Base-by-base conservation (phyloP, 2,888 invertebrate species). In the Hemithea aestivaria region DNA sequence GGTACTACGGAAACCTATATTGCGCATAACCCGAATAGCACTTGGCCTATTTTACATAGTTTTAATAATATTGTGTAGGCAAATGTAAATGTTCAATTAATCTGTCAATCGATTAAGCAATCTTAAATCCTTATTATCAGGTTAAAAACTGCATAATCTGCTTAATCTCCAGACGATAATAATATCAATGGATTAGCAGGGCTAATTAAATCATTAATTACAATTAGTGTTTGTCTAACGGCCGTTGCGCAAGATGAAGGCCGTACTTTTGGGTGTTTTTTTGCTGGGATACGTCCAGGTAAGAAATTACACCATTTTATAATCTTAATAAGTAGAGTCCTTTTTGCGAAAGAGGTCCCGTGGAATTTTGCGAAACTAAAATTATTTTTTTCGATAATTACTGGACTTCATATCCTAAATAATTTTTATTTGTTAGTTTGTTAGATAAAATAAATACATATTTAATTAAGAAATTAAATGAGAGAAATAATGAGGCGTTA, bases 241-340 rank as follows among this genome's bases (percentile, higher is more conserved):
- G 16, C 16, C 16, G 16, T 30, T 28, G 8, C n/a, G 27, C 30
- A 49, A 45, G 41, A 66, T 71, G 68, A 53, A 50, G 44, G 57
- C 32, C 57, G 28, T 37, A 59, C 37, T 30, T 60, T 40, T 64
- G n/a, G 62, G 59, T 12, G 26, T 65, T 3, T 31, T 72, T 6
- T 39, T 59, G 10, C 27, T 66, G 22, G 69, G 67, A 37, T 28
- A 60, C 26, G 64, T 53, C 20, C 68, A 67, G 66, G 72, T 71
- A 58, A 43, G 8, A 10, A n/a, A n/a, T n/a, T n/a, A n/a, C n/a
- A n/a, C 2, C 5, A 21, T 28, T 16, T 10, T 3, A 27, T 27
- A 22, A 11, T n/a, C 7, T 7, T n/a, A n/a, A n/a, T n/a, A n/a
- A n/a, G n/a, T n/a, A n/a, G n/a, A n/a, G n/a, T n/a, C n/a, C n/a